phyloP scores from a whole-genome alignment of 2,113 vertebrate genomes.

The Anhinga rufa region DNA sequence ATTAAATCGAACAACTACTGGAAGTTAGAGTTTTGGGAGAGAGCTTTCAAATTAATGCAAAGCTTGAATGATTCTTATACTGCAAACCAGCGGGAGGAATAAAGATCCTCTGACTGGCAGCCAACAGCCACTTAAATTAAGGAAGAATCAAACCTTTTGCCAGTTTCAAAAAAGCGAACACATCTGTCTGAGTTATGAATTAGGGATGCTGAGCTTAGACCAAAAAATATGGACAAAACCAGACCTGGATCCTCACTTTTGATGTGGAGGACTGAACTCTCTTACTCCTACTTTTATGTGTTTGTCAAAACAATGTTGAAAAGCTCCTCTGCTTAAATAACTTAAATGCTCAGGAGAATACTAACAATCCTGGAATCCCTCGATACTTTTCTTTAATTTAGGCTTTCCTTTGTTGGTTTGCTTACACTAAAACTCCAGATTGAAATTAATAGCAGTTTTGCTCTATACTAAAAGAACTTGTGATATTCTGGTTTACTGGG shows the following conservation, averaged over 20 bases:
- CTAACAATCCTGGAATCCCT: background rate
- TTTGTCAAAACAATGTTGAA: background rate
- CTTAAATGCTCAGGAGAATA: background rate
- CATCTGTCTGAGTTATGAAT: background rate
- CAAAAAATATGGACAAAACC: background rate
- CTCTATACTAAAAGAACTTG: background rate
- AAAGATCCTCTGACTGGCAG: slow-evolving; percentile 9
- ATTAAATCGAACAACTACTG: slow-evolving; percentile 15
- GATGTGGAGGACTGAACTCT: background rate
- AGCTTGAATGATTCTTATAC: background rate
- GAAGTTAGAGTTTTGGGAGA: background rate
- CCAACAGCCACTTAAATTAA: slow-evolving; percentile 55
- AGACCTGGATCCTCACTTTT: background rate
- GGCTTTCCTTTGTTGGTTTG: background rate
- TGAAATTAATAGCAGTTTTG: background rate
- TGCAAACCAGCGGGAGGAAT: background rate
- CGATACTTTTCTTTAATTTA: background rate
- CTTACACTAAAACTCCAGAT: background rate
- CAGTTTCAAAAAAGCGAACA: slow-evolving; percentile 6
- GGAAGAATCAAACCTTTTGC: background rate
- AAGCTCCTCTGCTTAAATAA: background rate
- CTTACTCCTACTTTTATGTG: background rate
- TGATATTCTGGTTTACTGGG: background rate
- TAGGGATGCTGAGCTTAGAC: background rate
- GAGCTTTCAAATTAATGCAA: slow-evolving; percentile 20